These are phyloP conservation scores for Phalacrocorax carbo DNA, from an alignment of 2,113 vertebrate species.

Conservation along the genomic window DNA sequence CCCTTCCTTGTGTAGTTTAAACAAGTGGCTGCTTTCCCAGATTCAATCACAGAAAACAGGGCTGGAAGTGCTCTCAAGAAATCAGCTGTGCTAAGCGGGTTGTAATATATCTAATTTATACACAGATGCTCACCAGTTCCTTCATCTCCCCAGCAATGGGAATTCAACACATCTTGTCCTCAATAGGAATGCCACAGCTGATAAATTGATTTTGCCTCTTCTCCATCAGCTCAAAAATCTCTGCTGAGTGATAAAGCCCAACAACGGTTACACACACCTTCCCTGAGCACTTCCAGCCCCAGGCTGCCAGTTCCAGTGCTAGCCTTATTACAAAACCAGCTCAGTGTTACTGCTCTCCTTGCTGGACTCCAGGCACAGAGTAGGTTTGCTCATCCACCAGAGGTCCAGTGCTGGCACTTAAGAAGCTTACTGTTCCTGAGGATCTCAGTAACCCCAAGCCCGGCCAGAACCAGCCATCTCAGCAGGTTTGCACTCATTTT, in stretches of 20 bases:
- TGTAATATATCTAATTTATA: not conserved
- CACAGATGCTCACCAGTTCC: not conserved
- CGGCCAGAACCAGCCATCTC: not conserved
- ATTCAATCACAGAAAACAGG: not conserved
- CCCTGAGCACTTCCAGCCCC: not conserved
- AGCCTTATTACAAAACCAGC: not conserved
- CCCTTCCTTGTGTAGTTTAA: not conserved
- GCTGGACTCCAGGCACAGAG: not conserved
- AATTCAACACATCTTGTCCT: not conserved
- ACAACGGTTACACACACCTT: not conserved
- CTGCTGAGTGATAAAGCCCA: not conserved
- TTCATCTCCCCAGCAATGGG: not conserved
- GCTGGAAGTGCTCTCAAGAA: not conserved
- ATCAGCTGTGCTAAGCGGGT: not conserved
- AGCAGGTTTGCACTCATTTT: not conserved
- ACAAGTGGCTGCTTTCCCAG: not conserved
- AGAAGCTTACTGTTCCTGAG: not conserved
- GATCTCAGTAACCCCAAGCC: not conserved
- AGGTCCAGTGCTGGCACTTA: not conserved
- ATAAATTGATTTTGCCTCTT: slow-evolving; percentile 14
- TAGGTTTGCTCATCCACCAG: not conserved
- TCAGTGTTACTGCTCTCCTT: not conserved
- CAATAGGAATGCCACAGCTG: not conserved
- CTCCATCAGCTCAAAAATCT: not conserved
- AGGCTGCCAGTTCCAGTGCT: not conserved